Evolutionary conservation across 2,113 vertebrate species (phyloP).

Genomic region (Microcebus murinus): DNA sequence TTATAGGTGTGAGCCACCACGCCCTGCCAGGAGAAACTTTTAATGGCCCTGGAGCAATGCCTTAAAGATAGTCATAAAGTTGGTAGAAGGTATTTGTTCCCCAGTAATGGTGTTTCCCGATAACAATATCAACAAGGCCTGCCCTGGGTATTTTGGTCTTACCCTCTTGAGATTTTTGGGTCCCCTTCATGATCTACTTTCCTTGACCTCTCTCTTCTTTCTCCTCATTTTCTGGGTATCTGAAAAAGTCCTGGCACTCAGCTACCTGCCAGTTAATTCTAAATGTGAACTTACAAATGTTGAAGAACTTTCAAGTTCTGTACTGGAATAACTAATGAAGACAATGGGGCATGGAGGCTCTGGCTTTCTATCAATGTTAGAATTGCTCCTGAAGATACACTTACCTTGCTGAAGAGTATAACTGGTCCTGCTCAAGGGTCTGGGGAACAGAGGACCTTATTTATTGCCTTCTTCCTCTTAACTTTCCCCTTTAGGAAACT

Average conservation of each 20-base stretch:
- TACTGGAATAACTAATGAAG: background rate
- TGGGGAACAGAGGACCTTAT: background rate
- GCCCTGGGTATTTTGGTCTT: background rate
- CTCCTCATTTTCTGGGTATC: background rate
- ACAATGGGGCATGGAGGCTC: background rate
- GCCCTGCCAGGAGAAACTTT: too few species aligned
- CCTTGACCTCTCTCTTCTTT: background rate
- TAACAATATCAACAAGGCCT: background rate
- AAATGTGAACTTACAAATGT: background rate
- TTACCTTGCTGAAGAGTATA: background rate
- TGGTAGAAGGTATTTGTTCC: background rate
- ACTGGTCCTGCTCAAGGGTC: background rate
- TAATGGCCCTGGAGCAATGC: background rate
- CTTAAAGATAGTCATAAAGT: background rate
- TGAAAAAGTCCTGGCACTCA: background rate
- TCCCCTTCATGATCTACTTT: background rate
- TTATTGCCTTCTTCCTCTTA: background rate
- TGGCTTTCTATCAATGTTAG: background rate
- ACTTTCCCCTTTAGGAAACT: conserved; percentile 18
- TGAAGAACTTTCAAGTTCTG: background rate
- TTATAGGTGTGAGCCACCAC: too few species aligned
- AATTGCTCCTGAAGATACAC: background rate
- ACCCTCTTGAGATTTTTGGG: background rate
- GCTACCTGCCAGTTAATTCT: background rate
- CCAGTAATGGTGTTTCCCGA: background rate